phyloP scores from a whole-genome alignment of 2,113 vertebrate species.

The Meles meles region DNA sequence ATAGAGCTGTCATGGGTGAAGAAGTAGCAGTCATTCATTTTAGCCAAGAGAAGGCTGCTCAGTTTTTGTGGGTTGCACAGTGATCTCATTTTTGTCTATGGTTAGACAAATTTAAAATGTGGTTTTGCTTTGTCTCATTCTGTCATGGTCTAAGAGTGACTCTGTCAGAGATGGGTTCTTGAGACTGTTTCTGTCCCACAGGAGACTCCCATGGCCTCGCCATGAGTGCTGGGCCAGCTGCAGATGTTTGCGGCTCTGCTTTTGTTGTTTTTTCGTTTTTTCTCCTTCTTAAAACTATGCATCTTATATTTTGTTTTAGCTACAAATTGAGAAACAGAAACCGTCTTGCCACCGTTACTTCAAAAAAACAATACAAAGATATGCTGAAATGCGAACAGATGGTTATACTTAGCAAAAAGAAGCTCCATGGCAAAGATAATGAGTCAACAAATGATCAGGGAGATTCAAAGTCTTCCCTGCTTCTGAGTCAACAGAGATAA shows the following conservation, averaged over 20 bases:
- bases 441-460: neutral
- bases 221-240: neutral
- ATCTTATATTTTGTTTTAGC: neutral
- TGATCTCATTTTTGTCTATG: neutral
- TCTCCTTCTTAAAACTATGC: neutral
- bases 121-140: neutral
- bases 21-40: neutral
- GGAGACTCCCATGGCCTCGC: neutral
- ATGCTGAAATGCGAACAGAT: neutral
- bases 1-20: neutral
- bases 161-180: accelerated
- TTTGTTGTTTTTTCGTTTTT: neutral
- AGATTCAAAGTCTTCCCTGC: neutral
- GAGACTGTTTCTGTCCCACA: neutral
- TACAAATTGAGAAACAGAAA: neutral
- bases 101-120: neutral
- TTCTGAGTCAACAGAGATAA: neutral
- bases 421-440: neutral
- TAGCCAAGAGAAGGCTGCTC: neutral
- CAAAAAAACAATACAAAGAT: neutral
- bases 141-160: neutral
- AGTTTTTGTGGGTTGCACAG: neutral
- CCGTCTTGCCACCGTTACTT: neutral
- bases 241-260: neutral
- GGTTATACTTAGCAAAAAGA: neutral